A percentile compares a stretch with the other conserved stretches of the same genome.
phyloP scores from a whole-genome alignment of 1,140 invertebrate species.

The Tetranychus cinnabarinus region DNA sequence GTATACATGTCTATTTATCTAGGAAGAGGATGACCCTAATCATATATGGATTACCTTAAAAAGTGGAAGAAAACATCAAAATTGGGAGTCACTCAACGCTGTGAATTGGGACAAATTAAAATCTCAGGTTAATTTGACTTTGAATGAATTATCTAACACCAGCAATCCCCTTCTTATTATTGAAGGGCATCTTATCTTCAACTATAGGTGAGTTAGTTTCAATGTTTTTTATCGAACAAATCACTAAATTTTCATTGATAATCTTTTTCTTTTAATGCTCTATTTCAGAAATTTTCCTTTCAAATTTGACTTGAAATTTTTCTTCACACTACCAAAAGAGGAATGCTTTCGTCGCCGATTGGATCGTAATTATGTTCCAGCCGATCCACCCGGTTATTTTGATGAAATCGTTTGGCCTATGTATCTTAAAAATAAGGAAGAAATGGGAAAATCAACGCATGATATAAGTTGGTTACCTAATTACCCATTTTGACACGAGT shows the following conservation, averaged over 20 bases:
- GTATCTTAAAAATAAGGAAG: conserved; percentile 16
- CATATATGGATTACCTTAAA: conserved; percentile 29
- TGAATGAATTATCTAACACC: not conserved
- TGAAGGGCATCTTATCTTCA: not conserved
- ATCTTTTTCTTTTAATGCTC: not conserved
- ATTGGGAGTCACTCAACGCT: conserved; percentile 46
- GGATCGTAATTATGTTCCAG: conserved; percentile 17
- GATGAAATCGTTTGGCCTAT: conserved; percentile 22
- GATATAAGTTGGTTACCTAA: not conserved
- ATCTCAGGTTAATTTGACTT: conserved; percentile 19
- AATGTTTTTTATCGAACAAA: not conserved
- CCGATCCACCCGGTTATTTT: conserved; percentile 20
- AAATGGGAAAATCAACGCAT: not conserved
- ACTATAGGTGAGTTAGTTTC: not conserved
- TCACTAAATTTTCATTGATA: not conserved
- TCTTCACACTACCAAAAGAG: not conserved
- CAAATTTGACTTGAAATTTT: not conserved
- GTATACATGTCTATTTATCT: too few species aligned
- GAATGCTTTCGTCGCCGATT: conserved; percentile 13
- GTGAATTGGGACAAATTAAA: conserved; percentile 48
- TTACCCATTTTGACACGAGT: not conserved
- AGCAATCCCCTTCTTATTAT: not conserved
- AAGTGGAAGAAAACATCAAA: conserved; percentile 39
- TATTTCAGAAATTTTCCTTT: not conserved
- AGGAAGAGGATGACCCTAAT: conserved; percentile 22